phyloP scores from a whole-genome alignment of 2,113 vertebrate species.

The Hassar affinis region DNA sequence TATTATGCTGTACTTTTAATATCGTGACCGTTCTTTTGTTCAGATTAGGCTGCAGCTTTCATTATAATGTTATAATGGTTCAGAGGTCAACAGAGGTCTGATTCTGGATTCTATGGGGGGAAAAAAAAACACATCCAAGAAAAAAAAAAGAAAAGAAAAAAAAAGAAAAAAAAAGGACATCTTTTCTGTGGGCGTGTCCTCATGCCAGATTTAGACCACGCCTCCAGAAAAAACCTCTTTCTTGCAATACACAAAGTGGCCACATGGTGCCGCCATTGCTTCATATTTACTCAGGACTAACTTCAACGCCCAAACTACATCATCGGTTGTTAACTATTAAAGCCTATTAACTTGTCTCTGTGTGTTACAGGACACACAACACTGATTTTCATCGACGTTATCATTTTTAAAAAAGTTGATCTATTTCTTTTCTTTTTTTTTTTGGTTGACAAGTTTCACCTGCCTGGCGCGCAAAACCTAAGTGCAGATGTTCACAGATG shows the following conservation, averaged over 20 bases:
- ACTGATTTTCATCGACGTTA: background rate
- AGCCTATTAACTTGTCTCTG: background rate
- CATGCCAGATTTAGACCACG: background rate
- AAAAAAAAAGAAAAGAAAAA: too few relatives aligned
- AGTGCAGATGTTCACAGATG: slow-evolving; percentile 2
- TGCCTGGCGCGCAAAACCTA: background rate
- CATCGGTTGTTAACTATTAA: background rate
- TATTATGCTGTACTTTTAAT: too few relatives aligned
- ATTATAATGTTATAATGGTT: background rate
- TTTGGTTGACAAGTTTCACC: background rate
- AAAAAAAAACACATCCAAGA: too few relatives aligned
- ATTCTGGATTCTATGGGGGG: too few relatives aligned
- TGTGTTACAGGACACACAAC: background rate
- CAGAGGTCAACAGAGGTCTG: background rate
- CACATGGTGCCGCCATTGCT: background rate
- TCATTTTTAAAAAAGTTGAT: background rate
- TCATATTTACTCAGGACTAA: background rate
- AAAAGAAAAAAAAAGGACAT: too few relatives aligned
- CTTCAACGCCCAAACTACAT: background rate
- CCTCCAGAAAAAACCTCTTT: background rate
- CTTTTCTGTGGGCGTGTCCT: slow-evolving; percentile 4
- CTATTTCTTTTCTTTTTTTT: background rate
- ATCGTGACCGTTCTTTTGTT: background rate
- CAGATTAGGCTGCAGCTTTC: background rate
- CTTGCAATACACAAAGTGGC: background rate